phyloP scores from a whole-genome alignment of 2,797 vertebrate species.

The Peromyscus eremicus region DNA sequence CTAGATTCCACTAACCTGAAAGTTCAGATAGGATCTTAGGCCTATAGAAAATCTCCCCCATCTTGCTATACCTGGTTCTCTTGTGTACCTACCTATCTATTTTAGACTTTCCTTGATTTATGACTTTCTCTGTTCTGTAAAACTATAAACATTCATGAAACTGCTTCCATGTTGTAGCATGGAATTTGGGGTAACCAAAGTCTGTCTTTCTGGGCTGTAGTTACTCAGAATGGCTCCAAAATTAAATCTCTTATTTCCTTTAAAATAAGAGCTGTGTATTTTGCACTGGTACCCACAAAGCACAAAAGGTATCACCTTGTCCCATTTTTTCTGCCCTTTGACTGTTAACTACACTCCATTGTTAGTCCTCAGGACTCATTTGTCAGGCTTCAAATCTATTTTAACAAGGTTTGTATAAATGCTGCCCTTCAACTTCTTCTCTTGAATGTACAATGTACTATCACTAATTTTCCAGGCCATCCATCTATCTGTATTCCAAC shows the following conservation, averaged over 20 bases:
- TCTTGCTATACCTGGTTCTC: neutral
- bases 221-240: neutral
- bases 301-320: neutral
- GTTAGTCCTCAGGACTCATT: neutral
- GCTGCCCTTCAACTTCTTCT: neutral
- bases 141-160: neutral
- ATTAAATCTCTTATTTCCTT: neutral
- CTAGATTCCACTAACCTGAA: neutral
- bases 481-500: neutral
- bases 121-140: neutral
- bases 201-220: neutral
- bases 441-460: neutral
- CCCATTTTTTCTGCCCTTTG: slow-evolving; percentile 7
- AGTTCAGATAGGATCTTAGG: neutral
- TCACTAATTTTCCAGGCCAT: slow-evolving; percentile 59
- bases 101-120: neutral
- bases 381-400: slow-evolving; percentile 46
- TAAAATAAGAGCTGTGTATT: neutral
- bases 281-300: neutral
- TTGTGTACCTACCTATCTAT: neutral
- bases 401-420: slow-evolving; percentile 44
- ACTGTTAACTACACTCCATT: neutral
- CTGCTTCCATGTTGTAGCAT: neutral
- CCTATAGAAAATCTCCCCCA: neutral
- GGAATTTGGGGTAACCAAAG: neutral